Conservation (phyloP, 35 echinoderm and acorn worm genomes). For the Patiria miniata region DNA sequence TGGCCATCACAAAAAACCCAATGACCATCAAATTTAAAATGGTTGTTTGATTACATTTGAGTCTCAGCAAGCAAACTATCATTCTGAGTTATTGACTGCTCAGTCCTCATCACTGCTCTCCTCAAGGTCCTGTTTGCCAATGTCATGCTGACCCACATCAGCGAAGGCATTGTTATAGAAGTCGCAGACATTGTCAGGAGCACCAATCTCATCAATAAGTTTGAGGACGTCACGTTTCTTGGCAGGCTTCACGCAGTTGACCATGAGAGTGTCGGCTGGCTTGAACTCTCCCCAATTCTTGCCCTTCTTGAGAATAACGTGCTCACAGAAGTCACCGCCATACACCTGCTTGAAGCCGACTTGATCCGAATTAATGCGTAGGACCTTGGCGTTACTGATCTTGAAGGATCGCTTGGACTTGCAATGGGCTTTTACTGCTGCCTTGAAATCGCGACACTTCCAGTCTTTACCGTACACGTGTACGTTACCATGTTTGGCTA, state of each 20-base stretch:
- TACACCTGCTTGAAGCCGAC: too few species aligned
- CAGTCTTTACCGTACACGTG: conserved; percentile 6
- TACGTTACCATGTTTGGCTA: not conserved
- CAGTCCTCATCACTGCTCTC: conserved; percentile 30
- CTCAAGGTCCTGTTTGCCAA: conserved; percentile 17
- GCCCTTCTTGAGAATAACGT: too few species aligned
- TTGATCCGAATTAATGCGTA: conserved; percentile 3
- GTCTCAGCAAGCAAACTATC: too few species aligned
- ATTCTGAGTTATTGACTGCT: not conserved
- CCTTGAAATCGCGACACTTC: conserved; percentile 15
- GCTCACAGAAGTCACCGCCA: too few species aligned
- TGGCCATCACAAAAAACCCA: too few species aligned
- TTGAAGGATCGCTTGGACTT: conserved; percentile 28
- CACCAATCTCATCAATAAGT: conserved; percentile 25
- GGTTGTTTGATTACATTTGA: too few species aligned
- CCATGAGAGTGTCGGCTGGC: too few species aligned
- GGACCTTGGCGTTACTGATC: conserved; percentile 4
- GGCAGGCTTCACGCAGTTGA: not conserved
- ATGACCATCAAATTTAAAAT: too few species aligned
- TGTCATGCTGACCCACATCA: conserved; percentile 12
- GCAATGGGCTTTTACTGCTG: not conserved
- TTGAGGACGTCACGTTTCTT: conserved; percentile 30
- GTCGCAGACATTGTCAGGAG: not conserved
- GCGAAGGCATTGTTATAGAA: conserved; percentile 34
- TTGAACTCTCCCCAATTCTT: too few species aligned